Conservation (phyloP, 2,113 vertebrate genomes). For the Cercopithecus mona region DNA sequence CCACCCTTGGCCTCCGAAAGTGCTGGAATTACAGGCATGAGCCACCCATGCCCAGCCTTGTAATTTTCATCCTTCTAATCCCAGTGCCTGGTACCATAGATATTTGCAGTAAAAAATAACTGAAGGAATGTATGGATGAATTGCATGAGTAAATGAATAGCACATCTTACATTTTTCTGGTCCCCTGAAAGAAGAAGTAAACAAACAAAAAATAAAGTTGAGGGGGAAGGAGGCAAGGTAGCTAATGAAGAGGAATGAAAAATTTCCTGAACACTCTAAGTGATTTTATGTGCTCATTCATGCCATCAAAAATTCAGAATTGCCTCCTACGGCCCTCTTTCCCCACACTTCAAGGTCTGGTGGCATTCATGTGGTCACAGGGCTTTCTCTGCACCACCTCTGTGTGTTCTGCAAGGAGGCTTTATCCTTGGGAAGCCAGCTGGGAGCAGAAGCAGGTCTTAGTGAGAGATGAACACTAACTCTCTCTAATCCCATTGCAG, state of each 20-base stretch:
- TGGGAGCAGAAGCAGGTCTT: too few relatives aligned
- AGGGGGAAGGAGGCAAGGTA: not conserved
- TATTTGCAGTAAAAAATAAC: not conserved
- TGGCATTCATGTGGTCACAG: accelerated
- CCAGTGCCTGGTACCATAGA: not conserved
- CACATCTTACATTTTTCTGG: not conserved
- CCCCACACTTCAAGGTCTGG: not conserved
- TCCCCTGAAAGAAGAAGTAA: not conserved
- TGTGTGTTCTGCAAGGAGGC: not conserved
- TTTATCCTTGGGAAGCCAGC: not conserved
- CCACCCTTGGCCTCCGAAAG: not conserved
- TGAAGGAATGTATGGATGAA: not conserved
- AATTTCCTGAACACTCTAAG: not conserved
- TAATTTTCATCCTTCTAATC: not conserved
- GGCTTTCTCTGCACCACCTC: not conserved
- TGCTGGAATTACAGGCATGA: not conserved
- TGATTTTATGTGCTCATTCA: not conserved
- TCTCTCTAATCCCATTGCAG: not conserved
- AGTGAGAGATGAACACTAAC: not conserved
- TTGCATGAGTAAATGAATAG: not conserved
- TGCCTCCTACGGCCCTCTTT: not conserved
- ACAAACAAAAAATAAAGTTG: not conserved
- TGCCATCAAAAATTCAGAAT: not conserved
- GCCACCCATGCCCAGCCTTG: not conserved
- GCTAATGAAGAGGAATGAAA: not conserved